phyloP scores from a whole-genome alignment of 1,140 invertebrate genomes.

The Cydia amplana region DNA sequence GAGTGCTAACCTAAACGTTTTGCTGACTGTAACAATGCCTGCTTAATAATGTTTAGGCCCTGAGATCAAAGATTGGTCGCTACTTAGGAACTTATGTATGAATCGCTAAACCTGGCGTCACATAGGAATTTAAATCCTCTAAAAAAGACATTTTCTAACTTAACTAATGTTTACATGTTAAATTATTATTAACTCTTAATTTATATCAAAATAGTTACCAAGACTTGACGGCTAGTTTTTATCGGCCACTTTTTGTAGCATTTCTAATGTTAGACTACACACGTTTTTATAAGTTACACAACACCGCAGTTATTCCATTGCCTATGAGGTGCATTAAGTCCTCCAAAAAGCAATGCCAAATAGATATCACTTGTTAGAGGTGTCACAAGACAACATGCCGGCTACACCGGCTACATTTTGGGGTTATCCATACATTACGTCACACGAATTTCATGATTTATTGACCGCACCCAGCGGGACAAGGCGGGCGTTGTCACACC shows the following conservation, averaged over 20 bases:
- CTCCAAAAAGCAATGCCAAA: conserved; percentile 13
- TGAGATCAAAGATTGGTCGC: too few relatives aligned
- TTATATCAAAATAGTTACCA: background rate
- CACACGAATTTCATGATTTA: too few relatives aligned
- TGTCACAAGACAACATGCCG: background rate
- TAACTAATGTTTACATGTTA: background rate
- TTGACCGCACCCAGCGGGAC: too few relatives aligned
- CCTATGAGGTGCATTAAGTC: background rate
- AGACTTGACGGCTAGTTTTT: conserved; percentile 10
- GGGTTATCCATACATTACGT: too few relatives aligned
- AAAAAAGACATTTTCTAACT: background rate
- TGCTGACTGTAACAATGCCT: too few relatives aligned
- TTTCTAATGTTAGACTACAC: background rate
- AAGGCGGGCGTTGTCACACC: too few relatives aligned
- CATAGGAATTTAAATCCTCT: too few relatives aligned
- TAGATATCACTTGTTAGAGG: background rate
- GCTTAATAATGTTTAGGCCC: too few relatives aligned
- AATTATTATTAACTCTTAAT: background rate
- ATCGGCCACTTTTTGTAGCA: background rate
- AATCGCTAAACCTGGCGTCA: too few relatives aligned
- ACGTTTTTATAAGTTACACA: background rate
- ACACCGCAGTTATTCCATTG: background rate
- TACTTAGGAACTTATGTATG: too few relatives aligned
- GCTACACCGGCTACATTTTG: background rate
- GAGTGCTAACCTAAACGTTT: too few relatives aligned